A percentile compares a stretch with the other conserved stretches of the same genome.
phyloP scores from a whole-genome alignment of 92 coral and sea anemone genomes.

The Paramuricea clavata region DNA sequence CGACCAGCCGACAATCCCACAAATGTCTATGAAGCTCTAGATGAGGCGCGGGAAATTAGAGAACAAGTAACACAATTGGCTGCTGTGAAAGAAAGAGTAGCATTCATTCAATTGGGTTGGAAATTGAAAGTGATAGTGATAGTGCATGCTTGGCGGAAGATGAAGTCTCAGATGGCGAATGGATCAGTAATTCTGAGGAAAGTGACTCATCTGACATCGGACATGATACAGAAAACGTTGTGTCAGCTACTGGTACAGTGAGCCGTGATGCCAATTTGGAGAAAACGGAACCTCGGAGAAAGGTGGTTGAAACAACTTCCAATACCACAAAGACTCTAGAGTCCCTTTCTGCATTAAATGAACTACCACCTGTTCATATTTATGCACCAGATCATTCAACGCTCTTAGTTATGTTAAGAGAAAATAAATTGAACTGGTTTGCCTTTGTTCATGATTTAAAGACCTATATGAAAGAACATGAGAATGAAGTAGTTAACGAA shows the following conservation, averaged over 20 bases:
- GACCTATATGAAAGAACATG: constrained; percentile 35
- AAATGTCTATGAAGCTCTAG: constrained; percentile 34
- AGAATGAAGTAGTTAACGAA: constrained; percentile 27
- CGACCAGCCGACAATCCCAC: too few species aligned
- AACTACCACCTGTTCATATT: constrained; percentile 3
- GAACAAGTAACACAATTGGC: constrained; percentile 40
- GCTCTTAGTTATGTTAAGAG: constrained; percentile 37
- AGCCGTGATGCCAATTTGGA: constrained; percentile 11
- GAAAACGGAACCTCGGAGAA: constrained; percentile 20
- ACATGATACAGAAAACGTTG: background rate
- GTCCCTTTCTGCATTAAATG: constrained; percentile 16
- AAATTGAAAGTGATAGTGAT: constrained; percentile 46
- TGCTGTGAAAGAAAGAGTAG: constrained; percentile 35
- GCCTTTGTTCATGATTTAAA: constrained; percentile 46
- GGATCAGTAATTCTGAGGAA: constrained; percentile 51
- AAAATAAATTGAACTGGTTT: constrained; percentile 59
- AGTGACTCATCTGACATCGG: constrained; percentile 41
- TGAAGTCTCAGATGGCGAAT: constrained; percentile 39
- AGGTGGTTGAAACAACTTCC: constrained; percentile 5
- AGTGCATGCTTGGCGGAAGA: constrained; percentile 39
- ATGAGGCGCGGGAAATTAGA: constrained; percentile 39
- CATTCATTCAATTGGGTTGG: constrained; percentile 42
- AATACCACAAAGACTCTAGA: background rate
- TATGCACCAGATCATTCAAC: constrained; percentile 47
- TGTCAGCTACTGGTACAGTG: background rate